Conservation (phyloP, 2,888 invertebrate genomes). For the Ctenicera cuprea region DNA sequence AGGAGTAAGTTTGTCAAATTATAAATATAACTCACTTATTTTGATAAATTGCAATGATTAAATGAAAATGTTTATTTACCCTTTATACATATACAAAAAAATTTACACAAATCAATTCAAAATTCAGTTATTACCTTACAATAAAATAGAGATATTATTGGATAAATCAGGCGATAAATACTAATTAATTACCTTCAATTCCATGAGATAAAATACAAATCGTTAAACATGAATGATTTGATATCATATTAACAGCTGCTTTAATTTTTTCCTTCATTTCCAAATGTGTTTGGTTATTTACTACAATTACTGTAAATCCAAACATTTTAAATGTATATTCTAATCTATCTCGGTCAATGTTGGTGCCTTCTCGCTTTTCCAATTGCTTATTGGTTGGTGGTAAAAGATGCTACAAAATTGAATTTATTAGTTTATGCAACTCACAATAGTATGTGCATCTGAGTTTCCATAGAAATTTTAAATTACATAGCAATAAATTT, state of each 20-base stretch:
- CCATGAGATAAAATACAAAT: slow-evolving; percentile 73
- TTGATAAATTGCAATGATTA: no score
- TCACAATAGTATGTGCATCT: no score
- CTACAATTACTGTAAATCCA: slow-evolving; percentile 66
- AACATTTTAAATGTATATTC: slow-evolving; percentile 67
- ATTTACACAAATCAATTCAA: no score
- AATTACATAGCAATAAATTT: no score
- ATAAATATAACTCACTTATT: background rate
- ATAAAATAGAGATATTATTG: no score
- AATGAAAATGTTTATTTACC: no score
- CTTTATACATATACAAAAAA: no score
- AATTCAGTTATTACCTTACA: no score
- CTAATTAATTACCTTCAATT: slow-evolving; percentile 66
- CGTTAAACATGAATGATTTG: slow-evolving; percentile 67
- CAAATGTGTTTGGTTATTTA: slow-evolving; percentile 64
- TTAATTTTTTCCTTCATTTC: slow-evolving; percentile 63
- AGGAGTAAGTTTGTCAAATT: slow-evolving; percentile 30
- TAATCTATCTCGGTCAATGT: slow-evolving; percentile 66
- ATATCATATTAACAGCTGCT: slow-evolving; percentile 57
- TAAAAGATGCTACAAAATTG: slow-evolving; percentile 61
- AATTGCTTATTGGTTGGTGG: slow-evolving; percentile 57
- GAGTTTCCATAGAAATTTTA: no score
- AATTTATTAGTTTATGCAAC: background rate
- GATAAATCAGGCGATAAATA: no score
- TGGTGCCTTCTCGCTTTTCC: slow-evolving; percentile 69